Base-by-base conservation (phyloP, 2,797 vertebrate genomes). In the Lutjanus argentimaculatus region DNA sequence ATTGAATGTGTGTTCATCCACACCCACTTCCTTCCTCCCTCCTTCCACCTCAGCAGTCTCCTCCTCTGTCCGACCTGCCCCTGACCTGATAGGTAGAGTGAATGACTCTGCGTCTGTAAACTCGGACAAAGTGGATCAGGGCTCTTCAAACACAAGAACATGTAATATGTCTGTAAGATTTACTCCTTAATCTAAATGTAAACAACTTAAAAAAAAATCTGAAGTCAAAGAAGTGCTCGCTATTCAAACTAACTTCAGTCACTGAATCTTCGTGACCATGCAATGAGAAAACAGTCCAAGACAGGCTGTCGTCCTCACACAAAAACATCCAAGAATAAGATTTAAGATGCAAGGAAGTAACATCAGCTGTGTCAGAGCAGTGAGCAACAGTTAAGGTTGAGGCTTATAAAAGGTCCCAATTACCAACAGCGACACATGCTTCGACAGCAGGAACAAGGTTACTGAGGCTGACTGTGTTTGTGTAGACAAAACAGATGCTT, bases 1-100 rank as follows among this genome's bases (percentile, higher is more conserved):
- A 78, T 36, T 21, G 14, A n/a, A n/a, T 73, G 69, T 67, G 79
- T 56, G 67, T 45, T 75, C 74, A 83, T 75, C 67, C 82, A 76
- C 63, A 67, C 63, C 70, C 53, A 21, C 73, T 63, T 70, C 74
- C 81, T 56, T 40, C 57, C 64, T 73, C 48, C 25, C 62, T 72
- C 48, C 21, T 75, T 86, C 46, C 77, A 79, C 36, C 15, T 73
- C n/a, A 21, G 46, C 59, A 48, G 75, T 67, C 17, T 49, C 67
- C 48, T 69, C 57, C 74, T 67, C 51, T 45, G 36, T 51, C 67
- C 62, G 51, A 61, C 72, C 80, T 79, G 61, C 48, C 51, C 30
- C 22, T 71, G 25, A 58, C 51, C 71, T 46, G 48, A 52, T 6
- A 72, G 67, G 21, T n/a, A 56, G 59, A 77, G 56, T 12, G 4